Conservation (phyloP, 1,140 invertebrate species). For the Chymomyza costata region DNA sequence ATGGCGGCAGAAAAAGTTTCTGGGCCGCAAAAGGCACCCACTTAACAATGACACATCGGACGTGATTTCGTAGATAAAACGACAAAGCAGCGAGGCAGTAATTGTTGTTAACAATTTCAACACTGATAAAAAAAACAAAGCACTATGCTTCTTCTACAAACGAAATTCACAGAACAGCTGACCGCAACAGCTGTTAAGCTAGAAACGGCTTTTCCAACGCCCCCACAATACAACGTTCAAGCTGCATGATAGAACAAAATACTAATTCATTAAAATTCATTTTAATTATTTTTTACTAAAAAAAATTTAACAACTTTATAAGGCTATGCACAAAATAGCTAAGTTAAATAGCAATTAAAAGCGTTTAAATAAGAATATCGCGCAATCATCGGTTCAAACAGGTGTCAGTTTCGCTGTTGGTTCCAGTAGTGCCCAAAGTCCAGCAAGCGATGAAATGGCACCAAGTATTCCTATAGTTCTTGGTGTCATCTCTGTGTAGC, state of each 20-base stretch:
- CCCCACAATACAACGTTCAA: too few relatives aligned
- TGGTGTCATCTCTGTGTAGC: conserved; percentile 84
- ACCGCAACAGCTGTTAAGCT: too few relatives aligned
- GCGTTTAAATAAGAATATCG: background rate
- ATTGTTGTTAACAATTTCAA: conserved; percentile 23
- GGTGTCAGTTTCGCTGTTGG: conserved; percentile 82
- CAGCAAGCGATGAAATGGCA: conserved; percentile 85
- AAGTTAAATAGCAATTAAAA: too few relatives aligned
- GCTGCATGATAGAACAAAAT: too few relatives aligned
- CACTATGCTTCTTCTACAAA: too few relatives aligned
- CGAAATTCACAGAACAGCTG: too few relatives aligned
- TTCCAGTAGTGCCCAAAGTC: conserved; percentile 83
- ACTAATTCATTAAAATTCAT: too few relatives aligned
- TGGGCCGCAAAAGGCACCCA: conserved; percentile 7
- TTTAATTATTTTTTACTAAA: too few relatives aligned
- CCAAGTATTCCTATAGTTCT: conserved; percentile 86
- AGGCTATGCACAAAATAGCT: too few relatives aligned
- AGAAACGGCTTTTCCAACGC: conserved; percentile 21
- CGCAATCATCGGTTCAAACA: conserved; percentile 59
- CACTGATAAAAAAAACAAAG: conserved; percentile 5
- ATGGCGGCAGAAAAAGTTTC: conserved; percentile 6
- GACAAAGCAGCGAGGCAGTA: conserved; percentile 11
- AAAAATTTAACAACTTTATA: too few relatives aligned
- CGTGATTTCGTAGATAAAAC: conserved; percentile 33
- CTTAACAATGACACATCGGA: conserved; percentile 47